Percentiles rank a stretch among this genome's conserved stretches.
Conservation (phyloP, 2,888 invertebrate genomes). For the Drosophila infuscata region DNA sequence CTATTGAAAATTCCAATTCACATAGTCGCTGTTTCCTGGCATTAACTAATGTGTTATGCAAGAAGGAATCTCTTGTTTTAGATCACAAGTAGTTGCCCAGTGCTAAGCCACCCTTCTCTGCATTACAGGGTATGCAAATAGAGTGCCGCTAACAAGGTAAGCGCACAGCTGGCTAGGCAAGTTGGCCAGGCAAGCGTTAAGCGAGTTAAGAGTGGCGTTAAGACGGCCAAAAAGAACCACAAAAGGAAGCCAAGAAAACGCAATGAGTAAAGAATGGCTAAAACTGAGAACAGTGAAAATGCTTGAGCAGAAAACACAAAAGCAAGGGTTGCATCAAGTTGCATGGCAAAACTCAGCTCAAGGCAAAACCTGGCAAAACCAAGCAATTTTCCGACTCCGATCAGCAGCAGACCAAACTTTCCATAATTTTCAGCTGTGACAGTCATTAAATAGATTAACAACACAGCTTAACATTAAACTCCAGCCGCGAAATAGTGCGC, state of each 20-base stretch:
- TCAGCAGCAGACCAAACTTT: conserved; percentile 4
- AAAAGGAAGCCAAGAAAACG: conserved; percentile 27
- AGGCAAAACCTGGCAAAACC: background rate
- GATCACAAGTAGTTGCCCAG: background rate
- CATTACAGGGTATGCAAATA: conserved; percentile 33
- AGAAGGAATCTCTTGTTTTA: background rate
- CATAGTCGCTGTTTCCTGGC: background rate
- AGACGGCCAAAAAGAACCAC: conserved; percentile 9
- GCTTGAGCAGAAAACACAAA: conserved; percentile 1
- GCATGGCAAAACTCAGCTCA: background rate
- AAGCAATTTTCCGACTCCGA: conserved; percentile 1
- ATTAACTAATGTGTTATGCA: background rate
- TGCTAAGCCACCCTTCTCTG: no score
- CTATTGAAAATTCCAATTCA: background rate
- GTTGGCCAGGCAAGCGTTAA: conserved; percentile 45
- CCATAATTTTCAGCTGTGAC: conserved; percentile 18
- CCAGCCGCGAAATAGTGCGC: background rate
- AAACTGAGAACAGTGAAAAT: conserved; percentile 8
- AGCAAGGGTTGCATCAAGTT: background rate
- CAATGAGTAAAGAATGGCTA: conserved; percentile 3
- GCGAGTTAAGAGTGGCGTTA: conserved; percentile 36
- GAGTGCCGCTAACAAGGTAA: conserved; percentile 11
- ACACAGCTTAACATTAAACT: conserved; percentile 53
- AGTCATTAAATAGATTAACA: conserved; percentile 65
- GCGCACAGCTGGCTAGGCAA: conserved; percentile 21